phyloP scores from a whole-genome alignment of 2,888 invertebrate genomes.

The Polyommatus icarus region DNA sequence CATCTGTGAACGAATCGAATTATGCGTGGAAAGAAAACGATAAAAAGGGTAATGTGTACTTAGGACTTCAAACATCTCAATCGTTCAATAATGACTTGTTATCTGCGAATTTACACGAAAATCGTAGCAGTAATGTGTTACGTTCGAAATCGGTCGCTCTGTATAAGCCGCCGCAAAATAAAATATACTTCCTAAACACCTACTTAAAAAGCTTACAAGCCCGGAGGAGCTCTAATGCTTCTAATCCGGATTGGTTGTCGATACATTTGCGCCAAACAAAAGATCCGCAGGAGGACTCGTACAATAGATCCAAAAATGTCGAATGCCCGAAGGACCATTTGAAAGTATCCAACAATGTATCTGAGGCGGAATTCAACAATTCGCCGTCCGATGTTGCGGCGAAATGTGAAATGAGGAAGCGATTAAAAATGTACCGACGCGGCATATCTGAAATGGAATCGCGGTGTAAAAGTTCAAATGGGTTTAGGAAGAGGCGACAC shows the following conservation, averaged over 20 bases:
- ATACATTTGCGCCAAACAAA: slow-evolving; percentile 59
- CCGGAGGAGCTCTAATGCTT: slow-evolving; percentile 65
- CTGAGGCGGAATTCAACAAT: slow-evolving; percentile 69
- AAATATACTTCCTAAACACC: slow-evolving; percentile 75
- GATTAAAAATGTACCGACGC: slow-evolving; percentile 75
- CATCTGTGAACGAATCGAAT: slow-evolving; percentile 53
- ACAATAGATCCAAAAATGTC: slow-evolving; percentile 52
- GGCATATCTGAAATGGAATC: slow-evolving; percentile 71
- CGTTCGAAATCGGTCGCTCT: slow-evolving; percentile 68
- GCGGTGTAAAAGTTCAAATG: slow-evolving; percentile 51
- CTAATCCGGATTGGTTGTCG: slow-evolving; percentile 71
- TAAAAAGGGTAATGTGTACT: slow-evolving; percentile 44
- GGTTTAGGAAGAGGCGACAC: slow-evolving; percentile 63
- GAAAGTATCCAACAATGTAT: slow-evolving; percentile 45
- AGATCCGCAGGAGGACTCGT: slow-evolving; percentile 49
- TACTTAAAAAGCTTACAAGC: slow-evolving; percentile 75
- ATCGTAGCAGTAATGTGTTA: slow-evolving; percentile 47
- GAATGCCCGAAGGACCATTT: slow-evolving; percentile 50
- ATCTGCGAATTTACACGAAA: slow-evolving; percentile 49
- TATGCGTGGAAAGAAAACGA: slow-evolving; percentile 39
- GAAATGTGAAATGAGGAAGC: slow-evolving; percentile 72
- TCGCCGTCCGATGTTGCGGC: slow-evolving; percentile 67
- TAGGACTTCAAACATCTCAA: slow-evolving; percentile 65
- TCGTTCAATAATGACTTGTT: slow-evolving; percentile 62
- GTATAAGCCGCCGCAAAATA: slow-evolving; percentile 68